Conservation (phyloP, 2,113 vertebrate genomes). For the Amblyornis subalaris region DNA sequence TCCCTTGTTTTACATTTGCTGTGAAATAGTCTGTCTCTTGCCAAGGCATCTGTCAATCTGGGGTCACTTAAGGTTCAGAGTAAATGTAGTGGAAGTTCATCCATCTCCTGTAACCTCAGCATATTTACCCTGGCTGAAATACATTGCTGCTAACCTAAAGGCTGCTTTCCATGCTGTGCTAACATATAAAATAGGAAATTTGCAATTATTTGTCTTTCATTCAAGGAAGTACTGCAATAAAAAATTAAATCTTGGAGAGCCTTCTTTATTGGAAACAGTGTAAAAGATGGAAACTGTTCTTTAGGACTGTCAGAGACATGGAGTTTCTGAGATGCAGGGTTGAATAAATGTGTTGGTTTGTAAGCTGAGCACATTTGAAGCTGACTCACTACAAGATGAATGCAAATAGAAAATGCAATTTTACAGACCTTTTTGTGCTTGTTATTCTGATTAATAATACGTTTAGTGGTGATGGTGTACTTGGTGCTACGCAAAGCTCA, state of each 20-base stretch:
- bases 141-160: background rate
- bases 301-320: background rate
- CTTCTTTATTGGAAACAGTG: background rate
- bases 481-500: background rate
- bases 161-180: background rate
- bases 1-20: background rate
- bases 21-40: background rate
- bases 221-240: background rate
- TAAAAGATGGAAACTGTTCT: background rate
- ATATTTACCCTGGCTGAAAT: background rate
- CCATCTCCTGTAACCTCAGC: background rate
- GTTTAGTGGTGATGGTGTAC: constrained; percentile 1
- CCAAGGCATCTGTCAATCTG: background rate
- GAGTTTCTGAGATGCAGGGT: background rate
- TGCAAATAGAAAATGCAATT: constrained; percentile 36
- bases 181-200: background rate
- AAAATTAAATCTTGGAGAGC: background rate
- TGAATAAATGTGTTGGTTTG: constrained; percentile 40
- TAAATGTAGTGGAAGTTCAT: background rate
- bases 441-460: constrained; percentile 42
- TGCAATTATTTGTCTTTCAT: background rate
- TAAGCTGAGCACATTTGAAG: constrained; percentile 26
- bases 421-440: constrained; percentile 29
- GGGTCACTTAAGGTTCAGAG: background rate
- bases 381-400: constrained; percentile 43